Evolutionary conservation across 2,797 vertebrate species (phyloP).

Genomic region (Phalloptychus januarius): DNA sequence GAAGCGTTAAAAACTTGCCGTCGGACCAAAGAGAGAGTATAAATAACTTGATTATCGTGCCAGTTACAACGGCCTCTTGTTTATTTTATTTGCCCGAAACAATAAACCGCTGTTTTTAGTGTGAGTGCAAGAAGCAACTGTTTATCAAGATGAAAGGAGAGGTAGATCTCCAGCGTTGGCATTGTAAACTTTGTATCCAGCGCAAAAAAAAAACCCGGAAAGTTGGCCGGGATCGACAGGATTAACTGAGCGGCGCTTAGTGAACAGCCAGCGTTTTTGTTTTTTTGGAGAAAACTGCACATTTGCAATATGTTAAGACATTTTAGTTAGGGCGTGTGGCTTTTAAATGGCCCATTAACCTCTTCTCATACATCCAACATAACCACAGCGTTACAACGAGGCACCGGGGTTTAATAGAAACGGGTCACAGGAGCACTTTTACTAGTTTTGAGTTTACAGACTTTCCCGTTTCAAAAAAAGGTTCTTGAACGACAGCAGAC

Average conservation of each 20-base stretch:
- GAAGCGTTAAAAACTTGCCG: background rate
- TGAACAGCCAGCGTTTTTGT: constrained; percentile 5
- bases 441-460: constrained; percentile 21
- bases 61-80: too few species aligned
- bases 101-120: background rate
- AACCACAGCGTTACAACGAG: constrained; percentile 18
- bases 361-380: constrained; percentile 36
- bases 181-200: constrained; percentile 5
- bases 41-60: background rate
- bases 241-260: background rate
- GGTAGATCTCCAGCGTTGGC: background rate
- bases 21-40: background rate
- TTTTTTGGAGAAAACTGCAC: constrained; percentile 27
- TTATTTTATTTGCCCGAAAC: background rate
- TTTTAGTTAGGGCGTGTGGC: constrained; percentile 32
- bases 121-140: background rate
- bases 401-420: constrained; percentile 51
- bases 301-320: constrained; percentile 34
- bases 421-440: constrained; percentile 46
- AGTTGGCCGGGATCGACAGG: background rate
- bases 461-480: constrained; percentile 12
- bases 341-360: constrained; percentile 51
- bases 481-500: constrained; percentile 25
- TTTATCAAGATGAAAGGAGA: background rate
- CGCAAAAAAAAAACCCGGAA: background rate